Percentiles rank a stretch among this genome's conserved stretches.
Conservation (phyloP, 1,140 invertebrate species). For the Zaprionus ghesquierei region DNA sequence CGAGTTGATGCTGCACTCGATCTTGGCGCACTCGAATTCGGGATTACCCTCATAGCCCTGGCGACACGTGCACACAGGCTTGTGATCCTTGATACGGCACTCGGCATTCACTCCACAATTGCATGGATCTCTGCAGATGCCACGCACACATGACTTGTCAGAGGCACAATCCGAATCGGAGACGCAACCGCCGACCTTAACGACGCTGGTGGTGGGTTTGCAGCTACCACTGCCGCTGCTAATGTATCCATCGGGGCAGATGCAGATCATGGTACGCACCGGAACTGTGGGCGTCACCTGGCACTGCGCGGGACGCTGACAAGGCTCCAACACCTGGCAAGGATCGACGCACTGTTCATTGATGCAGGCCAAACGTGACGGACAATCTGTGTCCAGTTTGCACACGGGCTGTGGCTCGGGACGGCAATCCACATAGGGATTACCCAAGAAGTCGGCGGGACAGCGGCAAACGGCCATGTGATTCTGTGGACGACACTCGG, state of each 20-base stretch:
- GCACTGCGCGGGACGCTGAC: slow-evolving; percentile 90
- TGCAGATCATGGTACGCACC: slow-evolving; percentile 93
- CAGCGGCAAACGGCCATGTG: slow-evolving; percentile 93
- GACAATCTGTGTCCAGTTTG: slow-evolving; percentile 91
- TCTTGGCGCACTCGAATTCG: slow-evolving; percentile 88
- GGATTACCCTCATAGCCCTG: slow-evolving; percentile 92
- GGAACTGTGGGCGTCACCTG: slow-evolving; percentile 91
- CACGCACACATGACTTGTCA: slow-evolving; percentile 90
- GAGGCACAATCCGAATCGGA: slow-evolving; percentile 89
- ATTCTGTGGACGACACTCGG: slow-evolving; percentile 91
- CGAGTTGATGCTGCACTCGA: slow-evolving; percentile 88
- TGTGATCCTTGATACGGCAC: slow-evolving; percentile 91
- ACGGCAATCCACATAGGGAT: slow-evolving; percentile 91
- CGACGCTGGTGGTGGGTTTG: slow-evolving; percentile 87
- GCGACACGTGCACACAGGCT: slow-evolving; percentile 91
- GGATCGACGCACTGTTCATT: slow-evolving; percentile 92
- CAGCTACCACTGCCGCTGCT: slow-evolving; percentile 92
- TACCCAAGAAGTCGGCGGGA: slow-evolving; percentile 87
- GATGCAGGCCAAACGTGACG: slow-evolving; percentile 90
- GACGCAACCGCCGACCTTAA: slow-evolving; percentile 87
- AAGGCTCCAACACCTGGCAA: slow-evolving; percentile 90
- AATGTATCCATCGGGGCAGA: slow-evolving; percentile 93
- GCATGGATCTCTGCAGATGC: slow-evolving; percentile 91
- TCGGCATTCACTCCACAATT: slow-evolving; percentile 91
- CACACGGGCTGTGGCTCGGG: slow-evolving; percentile 90